Percentiles rank a stretch among this genome's conserved stretches.
Evolutionary conservation across 2,113 vertebrate species (phyloP).

Genomic region (Syrmaticus mikado): DNA sequence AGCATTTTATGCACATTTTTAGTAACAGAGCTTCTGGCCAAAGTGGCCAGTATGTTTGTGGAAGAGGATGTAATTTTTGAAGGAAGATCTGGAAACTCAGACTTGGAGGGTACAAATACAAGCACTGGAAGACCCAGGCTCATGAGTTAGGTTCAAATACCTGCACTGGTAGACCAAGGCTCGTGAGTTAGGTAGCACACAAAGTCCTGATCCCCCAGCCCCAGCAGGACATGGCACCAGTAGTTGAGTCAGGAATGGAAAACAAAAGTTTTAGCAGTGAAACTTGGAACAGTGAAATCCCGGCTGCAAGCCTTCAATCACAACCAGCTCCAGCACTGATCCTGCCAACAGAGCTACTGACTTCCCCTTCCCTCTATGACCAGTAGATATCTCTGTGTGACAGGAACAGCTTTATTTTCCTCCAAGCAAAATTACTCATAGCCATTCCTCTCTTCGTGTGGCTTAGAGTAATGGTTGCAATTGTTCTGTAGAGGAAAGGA

Average conservation of each 20-base stretch:
- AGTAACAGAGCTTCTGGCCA: background rate
- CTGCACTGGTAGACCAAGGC: rapidly evolving
- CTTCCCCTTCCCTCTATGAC: background rate
- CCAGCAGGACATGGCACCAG: background rate
- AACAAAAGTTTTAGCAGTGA: background rate
- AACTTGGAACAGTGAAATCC: background rate
- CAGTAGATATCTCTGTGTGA: rapidly evolving
- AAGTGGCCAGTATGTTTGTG: background rate
- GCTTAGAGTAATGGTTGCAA: background rate
- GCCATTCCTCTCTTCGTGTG: background rate
- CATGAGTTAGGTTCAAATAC: background rate
- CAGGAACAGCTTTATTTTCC: background rate
- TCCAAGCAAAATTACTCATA: background rate
- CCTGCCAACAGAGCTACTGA: background rate
- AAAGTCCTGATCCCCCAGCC: background rate
- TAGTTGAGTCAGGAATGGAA: background rate
- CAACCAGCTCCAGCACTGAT: background rate
- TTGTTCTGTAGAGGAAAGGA: background rate
- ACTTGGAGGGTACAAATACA: background rate
- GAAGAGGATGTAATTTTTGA: background rate
- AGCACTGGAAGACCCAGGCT: rapidly evolving
- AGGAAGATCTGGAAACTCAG: background rate
- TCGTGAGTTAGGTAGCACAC: background rate
- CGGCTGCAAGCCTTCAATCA: background rate
- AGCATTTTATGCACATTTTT: background rate